These are phyloP conservation scores for Meganola albula DNA, from an alignment of 2,888 invertebrate genomes.

Conservation along the genomic window DNA sequence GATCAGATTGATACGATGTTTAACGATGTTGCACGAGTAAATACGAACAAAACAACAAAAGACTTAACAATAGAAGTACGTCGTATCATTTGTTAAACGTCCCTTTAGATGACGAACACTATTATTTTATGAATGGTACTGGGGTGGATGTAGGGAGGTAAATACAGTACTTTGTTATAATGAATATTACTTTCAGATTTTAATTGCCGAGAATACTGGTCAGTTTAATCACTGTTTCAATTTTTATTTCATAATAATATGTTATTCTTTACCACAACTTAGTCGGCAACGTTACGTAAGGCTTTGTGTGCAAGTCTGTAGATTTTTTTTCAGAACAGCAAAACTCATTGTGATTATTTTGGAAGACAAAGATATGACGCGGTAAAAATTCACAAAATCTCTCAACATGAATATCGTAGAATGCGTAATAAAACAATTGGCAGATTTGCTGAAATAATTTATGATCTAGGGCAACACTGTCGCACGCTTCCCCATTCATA, in stretches of 20 bases:
- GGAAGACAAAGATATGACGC: too few relatives aligned
- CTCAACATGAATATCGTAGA: too few relatives aligned
- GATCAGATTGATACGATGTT: slow-evolving; percentile 33
- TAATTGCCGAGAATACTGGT: slow-evolving; percentile 3
- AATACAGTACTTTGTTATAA: slow-evolving; percentile 47
- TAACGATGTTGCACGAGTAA: slow-evolving; percentile 31
- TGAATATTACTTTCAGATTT: slow-evolving; percentile 27
- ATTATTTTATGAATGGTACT: slow-evolving; percentile 73
- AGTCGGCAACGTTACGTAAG: too few relatives aligned
- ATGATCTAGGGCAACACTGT: slow-evolving; percentile 56
- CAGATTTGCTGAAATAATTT: slow-evolving; percentile 57
- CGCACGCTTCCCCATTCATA: slow-evolving; percentile 64
- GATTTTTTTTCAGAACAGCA: too few relatives aligned
- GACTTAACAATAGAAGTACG: slow-evolving; percentile 70
- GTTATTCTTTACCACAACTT: too few relatives aligned
- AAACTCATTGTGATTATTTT: too few relatives aligned
- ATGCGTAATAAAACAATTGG: slow-evolving; percentile 66
- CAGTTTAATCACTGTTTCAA: too few relatives aligned
- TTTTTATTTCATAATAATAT: too few relatives aligned
- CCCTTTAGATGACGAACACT: slow-evolving; percentile 72
- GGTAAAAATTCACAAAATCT: too few relatives aligned
- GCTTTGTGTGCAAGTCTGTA: too few relatives aligned
- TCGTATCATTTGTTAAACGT: slow-evolving; percentile 76
- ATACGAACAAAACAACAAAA: slow-evolving; percentile 66
- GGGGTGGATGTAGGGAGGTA: slow-evolving; percentile 42